Conservation (phyloP, 2,888 invertebrate species). For the Parnassius glacialis region DNA sequence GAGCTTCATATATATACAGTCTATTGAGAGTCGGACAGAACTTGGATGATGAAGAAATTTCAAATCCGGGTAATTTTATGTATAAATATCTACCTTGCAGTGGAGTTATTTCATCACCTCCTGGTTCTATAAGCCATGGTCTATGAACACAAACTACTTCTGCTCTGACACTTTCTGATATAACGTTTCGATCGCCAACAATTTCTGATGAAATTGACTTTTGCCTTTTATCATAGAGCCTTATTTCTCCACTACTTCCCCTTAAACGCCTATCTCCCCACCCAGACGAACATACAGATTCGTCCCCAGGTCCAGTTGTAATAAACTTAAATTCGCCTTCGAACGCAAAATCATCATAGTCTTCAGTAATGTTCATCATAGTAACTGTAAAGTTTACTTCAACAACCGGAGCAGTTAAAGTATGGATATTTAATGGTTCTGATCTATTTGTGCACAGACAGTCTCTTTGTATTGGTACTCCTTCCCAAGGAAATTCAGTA, state of each 20-base stretch:
- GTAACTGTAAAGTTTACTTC: conserved; percentile 88
- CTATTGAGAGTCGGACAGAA: conserved; percentile 86
- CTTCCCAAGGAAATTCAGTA: conserved; percentile 86
- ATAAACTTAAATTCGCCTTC: conserved; percentile 87
- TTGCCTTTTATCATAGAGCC: conserved; percentile 82
- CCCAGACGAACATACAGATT: conserved; percentile 82
- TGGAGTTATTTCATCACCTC: conserved; percentile 83
- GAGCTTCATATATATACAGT: conserved; percentile 86
- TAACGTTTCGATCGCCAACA: conserved; percentile 71
- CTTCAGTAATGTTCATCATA: conserved; percentile 90
- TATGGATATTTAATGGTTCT: conserved; percentile 83
- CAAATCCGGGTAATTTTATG: conserved; percentile 85
- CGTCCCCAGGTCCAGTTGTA: conserved; percentile 78
- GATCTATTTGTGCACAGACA: conserved; percentile 87
- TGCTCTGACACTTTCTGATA: conserved; percentile 76
- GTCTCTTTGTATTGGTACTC: conserved; percentile 84
- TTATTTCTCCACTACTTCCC: conserved; percentile 88
- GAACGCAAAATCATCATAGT: conserved; percentile 89
- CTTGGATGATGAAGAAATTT: conserved; percentile 71
- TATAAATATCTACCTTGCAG: conserved; percentile 85
- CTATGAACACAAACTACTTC: conserved; percentile 85
- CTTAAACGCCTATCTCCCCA: conserved; percentile 84
- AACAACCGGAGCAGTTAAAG: conserved; percentile 85
- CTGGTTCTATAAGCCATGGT: conserved; percentile 90
- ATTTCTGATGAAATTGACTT: conserved; percentile 65